A percentile compares a stretch with the other conserved stretches of the same genome.
These are phyloP conservation scores for Paradoxurus hermaphroditus DNA, from an alignment of 2,113 vertebrate species.

Conservation along the genomic window DNA sequence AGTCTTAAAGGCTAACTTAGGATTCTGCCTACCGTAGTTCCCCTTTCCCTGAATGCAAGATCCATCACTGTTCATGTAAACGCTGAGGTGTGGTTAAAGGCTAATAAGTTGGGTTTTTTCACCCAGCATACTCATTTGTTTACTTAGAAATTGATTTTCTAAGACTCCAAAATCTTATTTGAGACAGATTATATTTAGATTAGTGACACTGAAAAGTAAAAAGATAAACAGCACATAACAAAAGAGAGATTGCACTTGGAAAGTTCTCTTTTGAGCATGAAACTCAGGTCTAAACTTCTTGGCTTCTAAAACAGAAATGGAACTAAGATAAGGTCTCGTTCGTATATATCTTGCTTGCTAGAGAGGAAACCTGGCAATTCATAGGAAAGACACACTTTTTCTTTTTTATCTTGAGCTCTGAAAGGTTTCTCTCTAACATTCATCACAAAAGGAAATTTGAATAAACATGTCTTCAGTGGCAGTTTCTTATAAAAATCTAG, in stretches of 20 bases:
- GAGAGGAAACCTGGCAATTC: background rate
- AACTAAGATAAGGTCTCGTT: background rate
- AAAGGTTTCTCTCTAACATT: background rate
- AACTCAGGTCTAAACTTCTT: background rate
- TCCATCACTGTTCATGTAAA: background rate
- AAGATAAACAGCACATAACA: background rate
- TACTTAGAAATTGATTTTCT: background rate
- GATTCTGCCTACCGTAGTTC: background rate
- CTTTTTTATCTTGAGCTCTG: background rate
- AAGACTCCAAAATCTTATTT: background rate
- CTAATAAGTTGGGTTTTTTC: background rate
- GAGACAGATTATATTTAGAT: background rate
- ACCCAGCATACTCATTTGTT: background rate
- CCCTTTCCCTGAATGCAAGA: background rate
- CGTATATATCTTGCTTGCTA: background rate
- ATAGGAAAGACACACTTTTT: background rate
- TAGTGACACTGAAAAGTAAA: background rate
- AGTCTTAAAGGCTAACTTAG: background rate
- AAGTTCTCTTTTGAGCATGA: background rate
- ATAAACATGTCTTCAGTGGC: background rate
- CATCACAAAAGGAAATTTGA: background rate
- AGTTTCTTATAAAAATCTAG: background rate
- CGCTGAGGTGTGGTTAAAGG: background rate
- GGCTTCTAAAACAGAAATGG: constrained; percentile 6
- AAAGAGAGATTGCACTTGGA: background rate